Conservation (phyloP, 2,113 vertebrate species). For the Gopherus evgoodei region DNA sequence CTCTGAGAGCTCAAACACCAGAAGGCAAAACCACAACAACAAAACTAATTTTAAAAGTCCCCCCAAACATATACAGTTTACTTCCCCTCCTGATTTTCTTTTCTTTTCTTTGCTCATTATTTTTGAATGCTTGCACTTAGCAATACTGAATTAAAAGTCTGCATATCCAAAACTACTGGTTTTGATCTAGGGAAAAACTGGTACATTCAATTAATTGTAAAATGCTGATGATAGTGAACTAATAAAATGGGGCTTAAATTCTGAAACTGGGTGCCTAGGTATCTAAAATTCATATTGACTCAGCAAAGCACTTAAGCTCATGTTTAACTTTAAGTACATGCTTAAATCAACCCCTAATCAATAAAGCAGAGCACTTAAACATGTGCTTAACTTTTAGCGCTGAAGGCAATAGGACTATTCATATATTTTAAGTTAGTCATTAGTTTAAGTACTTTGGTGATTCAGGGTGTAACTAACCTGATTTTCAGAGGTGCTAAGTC, state of each 20-base stretch:
- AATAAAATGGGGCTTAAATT: rapidly evolving
- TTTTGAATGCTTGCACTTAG: not conserved
- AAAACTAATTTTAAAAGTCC: not conserved
- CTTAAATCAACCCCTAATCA: not conserved
- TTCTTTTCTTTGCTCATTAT: rapidly evolving
- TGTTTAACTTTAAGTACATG: rapidly evolving
- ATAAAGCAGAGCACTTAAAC: not conserved
- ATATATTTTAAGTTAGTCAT: not conserved
- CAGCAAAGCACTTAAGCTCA: rapidly evolving
- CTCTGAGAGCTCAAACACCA: not conserved
- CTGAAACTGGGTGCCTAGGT: not conserved
- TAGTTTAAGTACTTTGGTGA: rapidly evolving
- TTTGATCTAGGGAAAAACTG: not conserved
- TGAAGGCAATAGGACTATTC: not conserved
- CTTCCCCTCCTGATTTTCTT: rapidly evolving
- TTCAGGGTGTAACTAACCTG: not conserved
- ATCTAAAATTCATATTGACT: not conserved
- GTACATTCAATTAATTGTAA: not conserved
- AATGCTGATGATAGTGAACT: not conserved
- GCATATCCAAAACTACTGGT: not conserved
- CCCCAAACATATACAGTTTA: not conserved
- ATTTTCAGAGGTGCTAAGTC: not conserved
- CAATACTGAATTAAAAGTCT: not conserved
- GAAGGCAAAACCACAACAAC: not conserved
- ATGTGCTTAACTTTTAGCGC: rapidly evolving